Evolutionary conservation across 2,797 vertebrate species (phyloP).

Genomic region (Leptoclinus maculatus): DNA sequence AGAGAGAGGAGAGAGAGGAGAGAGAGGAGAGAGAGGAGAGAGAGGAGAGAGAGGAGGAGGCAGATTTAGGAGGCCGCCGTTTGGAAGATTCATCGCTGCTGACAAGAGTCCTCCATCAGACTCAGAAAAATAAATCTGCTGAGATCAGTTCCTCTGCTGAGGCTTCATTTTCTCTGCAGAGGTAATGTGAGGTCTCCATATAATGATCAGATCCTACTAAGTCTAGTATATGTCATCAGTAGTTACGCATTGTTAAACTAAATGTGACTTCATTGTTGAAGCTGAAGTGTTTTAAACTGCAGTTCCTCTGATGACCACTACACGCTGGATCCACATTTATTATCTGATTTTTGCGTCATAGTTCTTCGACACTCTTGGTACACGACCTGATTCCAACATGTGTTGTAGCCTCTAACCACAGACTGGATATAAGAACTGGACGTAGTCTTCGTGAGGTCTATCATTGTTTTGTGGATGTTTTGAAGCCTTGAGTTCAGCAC

Average conservation of each 20-base stretch:
- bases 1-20: neutral
- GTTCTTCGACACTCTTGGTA: no score
- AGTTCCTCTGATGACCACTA: neutral
- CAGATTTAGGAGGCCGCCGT: constrained; percentile 53
- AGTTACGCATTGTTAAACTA: neutral
- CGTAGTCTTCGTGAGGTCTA: no score
- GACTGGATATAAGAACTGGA: no score
- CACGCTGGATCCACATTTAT: neutral
- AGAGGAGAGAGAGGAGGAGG: constrained; percentile 26
- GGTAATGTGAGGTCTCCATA: neutral
- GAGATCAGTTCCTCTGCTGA: constrained; percentile 30
- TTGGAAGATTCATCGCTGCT: constrained; percentile 49
- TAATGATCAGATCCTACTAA: constrained; percentile 6
- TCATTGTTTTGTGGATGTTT: no score
- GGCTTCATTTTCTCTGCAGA: constrained; percentile 17
- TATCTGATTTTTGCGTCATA: no score
- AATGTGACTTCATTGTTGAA: neutral
- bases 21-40: neutral
- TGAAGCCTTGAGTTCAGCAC: no score
- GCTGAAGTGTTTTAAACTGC: no score
- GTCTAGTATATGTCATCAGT: neutral
- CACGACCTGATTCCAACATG: no score
- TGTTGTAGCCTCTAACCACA: no score
- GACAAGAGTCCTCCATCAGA: constrained; percentile 37
- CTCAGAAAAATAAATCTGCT: constrained; percentile 23